phyloP scores from a whole-genome alignment of 2,797 vertebrate genomes.

The Tenualosa thibaudeaui region DNA sequence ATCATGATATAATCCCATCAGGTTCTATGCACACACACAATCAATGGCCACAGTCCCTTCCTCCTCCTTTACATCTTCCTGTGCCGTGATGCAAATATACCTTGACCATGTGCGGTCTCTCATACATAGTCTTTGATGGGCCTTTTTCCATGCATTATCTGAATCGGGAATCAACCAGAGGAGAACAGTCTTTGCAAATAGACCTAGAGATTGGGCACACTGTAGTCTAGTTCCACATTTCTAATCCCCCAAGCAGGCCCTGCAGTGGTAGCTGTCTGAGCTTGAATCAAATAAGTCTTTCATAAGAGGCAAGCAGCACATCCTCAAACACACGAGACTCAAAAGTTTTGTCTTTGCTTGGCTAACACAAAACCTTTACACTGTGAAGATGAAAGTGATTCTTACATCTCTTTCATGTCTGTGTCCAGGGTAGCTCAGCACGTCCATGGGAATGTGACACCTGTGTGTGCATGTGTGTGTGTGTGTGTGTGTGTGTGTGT shows the following conservation, averaged over 20 bases:
- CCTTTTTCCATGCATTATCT: not conserved
- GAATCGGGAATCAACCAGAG: not conserved
- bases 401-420: not conserved
- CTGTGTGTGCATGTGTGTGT: conserved; percentile 3
- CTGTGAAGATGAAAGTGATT: not conserved
- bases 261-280: not conserved
- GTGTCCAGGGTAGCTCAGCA: not conserved
- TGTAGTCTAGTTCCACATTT: not conserved
- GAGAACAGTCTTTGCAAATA: not conserved
- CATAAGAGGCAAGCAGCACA: not conserved
- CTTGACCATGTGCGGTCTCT: not conserved
- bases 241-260: not conserved
- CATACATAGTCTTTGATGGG: not conserved
- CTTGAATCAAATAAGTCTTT: conserved; percentile 16
- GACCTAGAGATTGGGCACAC: not conserved
- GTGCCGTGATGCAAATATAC: conserved; percentile 11
- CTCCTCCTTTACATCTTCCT: not conserved
- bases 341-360: conserved; percentile 7
- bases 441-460: not conserved
- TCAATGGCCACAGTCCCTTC: not conserved
- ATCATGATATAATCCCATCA: not conserved
- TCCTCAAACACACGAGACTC: not conserved
- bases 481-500: not conserved
- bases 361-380: not conserved
- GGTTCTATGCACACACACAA: not conserved